phyloP scores from a whole-genome alignment of 2,888 invertebrate species.

The Pristionchus fissidentatus region DNA sequence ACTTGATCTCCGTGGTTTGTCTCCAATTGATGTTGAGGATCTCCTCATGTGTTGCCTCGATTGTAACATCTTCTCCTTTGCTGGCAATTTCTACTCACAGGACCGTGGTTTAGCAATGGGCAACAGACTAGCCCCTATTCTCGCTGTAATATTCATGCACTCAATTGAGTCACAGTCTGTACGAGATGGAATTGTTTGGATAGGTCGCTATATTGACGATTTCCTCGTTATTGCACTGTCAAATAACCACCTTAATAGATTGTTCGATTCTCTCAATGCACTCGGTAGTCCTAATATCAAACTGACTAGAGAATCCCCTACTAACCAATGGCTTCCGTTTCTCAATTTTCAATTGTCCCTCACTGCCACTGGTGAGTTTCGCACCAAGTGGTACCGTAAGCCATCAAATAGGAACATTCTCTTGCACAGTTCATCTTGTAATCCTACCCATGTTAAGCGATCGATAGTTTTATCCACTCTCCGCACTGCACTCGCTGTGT shows the following conservation, averaged over 20 bases:
- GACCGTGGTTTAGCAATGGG: slow-evolving; percentile 29
- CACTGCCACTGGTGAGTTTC: background rate
- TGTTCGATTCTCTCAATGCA: background rate
- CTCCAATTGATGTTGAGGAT: background rate
- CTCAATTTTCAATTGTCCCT: slow-evolving; percentile 21
- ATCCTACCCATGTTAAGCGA: slow-evolving; percentile 13
- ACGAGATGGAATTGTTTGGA: background rate
- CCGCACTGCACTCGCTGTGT: background rate
- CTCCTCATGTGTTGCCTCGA: background rate
- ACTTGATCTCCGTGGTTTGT: background rate
- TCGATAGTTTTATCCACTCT: background rate
- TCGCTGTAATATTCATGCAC: slow-evolving; percentile 26
- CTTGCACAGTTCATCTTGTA: background rate
- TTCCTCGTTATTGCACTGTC: background rate
- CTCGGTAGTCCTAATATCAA: background rate
- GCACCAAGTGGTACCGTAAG: slow-evolving; percentile 22
- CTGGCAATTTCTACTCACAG: background rate
- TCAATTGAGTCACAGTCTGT: background rate
- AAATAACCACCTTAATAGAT: background rate
- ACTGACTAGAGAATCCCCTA: slow-evolving; percentile 2
- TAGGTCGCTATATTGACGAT: slow-evolving; percentile 27
- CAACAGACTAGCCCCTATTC: slow-evolving; percentile 26
- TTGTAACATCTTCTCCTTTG: slow-evolving; percentile 2
- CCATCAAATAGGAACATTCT: slow-evolving; percentile 2
- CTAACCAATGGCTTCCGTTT: background rate